phyloP scores from a whole-genome alignment of 2,113 vertebrate genomes.

The Empidonax traillii region DNA sequence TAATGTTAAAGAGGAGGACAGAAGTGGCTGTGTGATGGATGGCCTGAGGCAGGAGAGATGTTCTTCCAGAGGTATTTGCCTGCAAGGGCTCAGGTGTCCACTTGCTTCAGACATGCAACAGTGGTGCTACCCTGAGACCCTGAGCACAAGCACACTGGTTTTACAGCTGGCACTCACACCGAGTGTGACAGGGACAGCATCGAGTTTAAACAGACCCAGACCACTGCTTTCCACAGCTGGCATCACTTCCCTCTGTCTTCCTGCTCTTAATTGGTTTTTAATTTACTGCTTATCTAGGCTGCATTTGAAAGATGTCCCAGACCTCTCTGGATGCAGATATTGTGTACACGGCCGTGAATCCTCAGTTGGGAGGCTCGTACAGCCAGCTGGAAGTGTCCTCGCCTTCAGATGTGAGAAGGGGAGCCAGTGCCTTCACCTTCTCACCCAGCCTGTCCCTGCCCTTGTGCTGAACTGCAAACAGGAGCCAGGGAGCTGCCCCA shows the following conservation, averaged over 20 bases:
- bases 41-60: neutral
- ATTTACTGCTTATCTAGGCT: slow-evolving; percentile 35
- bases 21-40: neutral
- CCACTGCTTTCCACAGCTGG: neutral
- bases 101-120: neutral
- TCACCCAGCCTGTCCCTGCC: neutral
- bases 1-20: neutral
- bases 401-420: neutral
- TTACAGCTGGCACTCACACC: neutral
- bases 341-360: neutral
- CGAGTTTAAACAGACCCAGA: neutral
- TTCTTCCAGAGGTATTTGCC: neutral
- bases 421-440: neutral
- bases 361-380: neutral
- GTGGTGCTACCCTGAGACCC: slow-evolving; percentile 39
- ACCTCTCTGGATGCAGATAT: neutral
- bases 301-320: neutral
- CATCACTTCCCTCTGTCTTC: neutral
- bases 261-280: neutral
- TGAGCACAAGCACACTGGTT: slow-evolving; percentile 1
- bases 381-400: neutral
- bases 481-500: neutral
- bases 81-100: neutral
- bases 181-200: neutral
- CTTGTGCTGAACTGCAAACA: neutral